These are phyloP conservation scores for Ormyrus nitidulus DNA, from an alignment of 2,888 invertebrate species.

Conservation along the genomic window DNA sequence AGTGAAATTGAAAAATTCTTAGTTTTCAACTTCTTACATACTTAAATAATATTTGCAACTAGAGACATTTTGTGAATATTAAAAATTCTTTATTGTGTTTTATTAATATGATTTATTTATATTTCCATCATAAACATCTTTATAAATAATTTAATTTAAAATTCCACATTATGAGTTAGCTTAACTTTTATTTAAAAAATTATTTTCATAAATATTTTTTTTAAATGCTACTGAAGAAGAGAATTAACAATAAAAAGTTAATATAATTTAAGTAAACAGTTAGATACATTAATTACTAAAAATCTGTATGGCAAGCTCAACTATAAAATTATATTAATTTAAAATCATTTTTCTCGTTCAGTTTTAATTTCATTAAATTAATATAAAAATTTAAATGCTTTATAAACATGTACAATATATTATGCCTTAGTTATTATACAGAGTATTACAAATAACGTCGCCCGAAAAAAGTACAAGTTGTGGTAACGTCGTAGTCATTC, in stretches of 20 bases:
- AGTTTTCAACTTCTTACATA: too few relatives aligned
- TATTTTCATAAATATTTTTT: neutral
- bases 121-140: too few relatives aligned
- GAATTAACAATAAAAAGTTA: neutral
- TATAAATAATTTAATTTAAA: neutral
- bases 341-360: slow-evolving; percentile 8
- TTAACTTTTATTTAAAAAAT: neutral
- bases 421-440: slow-evolving; percentile 52
- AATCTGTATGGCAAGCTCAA: neutral
- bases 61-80: too few relatives aligned
- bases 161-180: neutral
- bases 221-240: too few relatives aligned
- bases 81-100: too few relatives aligned
- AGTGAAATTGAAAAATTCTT: too few relatives aligned
- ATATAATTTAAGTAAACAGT: too few relatives aligned
- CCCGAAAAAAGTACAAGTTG: slow-evolving; percentile 40
- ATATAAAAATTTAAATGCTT: slow-evolving; percentile 23
- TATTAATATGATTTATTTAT: too few relatives aligned
- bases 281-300: neutral
- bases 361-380: slow-evolving; percentile 25
- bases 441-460: slow-evolving; percentile 53
- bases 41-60: too few relatives aligned
- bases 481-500: slow-evolving; percentile 49
- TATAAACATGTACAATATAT: slow-evolving; percentile 53
- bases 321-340: slow-evolving; percentile 1